Evolutionary conservation across 2,888 invertebrate species (phyloP), one percentile per base, ranked within the genome.

Genomic region (Chymomyza fuscimana): DNA sequence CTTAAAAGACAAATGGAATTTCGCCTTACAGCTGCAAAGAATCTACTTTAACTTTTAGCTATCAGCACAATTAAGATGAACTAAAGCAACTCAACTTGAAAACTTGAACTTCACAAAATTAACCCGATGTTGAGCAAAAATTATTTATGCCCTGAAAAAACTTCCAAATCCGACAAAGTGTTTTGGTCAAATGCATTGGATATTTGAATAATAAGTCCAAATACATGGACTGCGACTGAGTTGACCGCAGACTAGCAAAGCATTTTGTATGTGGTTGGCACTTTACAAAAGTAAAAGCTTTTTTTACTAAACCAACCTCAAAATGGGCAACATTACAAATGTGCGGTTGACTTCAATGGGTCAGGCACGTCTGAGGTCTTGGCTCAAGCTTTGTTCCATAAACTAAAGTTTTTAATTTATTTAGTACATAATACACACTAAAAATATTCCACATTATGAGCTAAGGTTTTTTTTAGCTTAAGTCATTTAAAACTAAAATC

Each of bases 121-220:
- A 77, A 77, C 78, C 19, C 22, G 16, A 50, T 5, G 19, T 2
- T 3, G 5, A 36, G 58, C 56, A 32, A 63, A 54, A 71, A 32
- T 7, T 4, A 7, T 64, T n/a, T 50, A 25, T 25, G 12, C 16
- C 5, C 15, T 58, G 40, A 46, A 36, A 65, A 68, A 73, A 65
- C 67, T 56, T 65, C 60, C 62, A 36, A 36, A 60, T 15, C n/a
- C 16, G 22, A 10, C 72, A 78, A 78, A 77, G 73, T 63, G 66
- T 64, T 60, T 67, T 61, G 63, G 50, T 40, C 59, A 72, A 74
- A 52, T 70, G 70, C 72, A 74, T 70, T 10, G 79, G 77, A 76
- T 76, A 74, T 67, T 68, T 79, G 80, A 80, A 74, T 80, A 80
- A 80, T 80, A 79, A 82, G 67, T 76, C 58, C 64, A 67, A 52